Percentiles rank a stretch among this genome's conserved stretches.
phyloP scores from a whole-genome alignment of 2,113 vertebrate genomes.

The Montifringilla adamsi region DNA sequence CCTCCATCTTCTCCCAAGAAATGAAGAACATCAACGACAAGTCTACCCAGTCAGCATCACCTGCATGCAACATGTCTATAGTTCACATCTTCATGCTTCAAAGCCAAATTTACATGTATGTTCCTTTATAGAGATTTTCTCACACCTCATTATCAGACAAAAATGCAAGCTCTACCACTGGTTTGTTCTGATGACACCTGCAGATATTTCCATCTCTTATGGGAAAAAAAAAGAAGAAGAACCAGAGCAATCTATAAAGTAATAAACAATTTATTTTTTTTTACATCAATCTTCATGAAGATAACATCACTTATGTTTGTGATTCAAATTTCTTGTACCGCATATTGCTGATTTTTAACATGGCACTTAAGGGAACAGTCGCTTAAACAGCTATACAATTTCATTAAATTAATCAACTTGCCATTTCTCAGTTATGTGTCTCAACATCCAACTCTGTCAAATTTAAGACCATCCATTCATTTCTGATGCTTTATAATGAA shows the following conservation, averaged over 20 bases:
- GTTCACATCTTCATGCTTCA: neutral
- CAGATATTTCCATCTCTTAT: neutral
- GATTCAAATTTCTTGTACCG: neutral
- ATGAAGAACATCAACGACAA: neutral
- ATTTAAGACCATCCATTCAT: neutral
- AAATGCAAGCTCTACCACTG: neutral
- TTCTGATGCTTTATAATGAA: neutral
- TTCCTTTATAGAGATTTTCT: neutral
- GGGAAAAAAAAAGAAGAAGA: neutral
- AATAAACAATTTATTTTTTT: constrained; percentile 66
- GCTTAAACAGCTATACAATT: neutral
- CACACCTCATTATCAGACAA: neutral
- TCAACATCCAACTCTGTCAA: neutral
- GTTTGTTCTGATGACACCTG: neutral
- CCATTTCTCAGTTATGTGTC: neutral
- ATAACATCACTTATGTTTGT: neutral
- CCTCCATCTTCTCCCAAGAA: neutral
- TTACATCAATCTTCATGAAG: constrained; percentile 22
- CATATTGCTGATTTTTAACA: neutral
- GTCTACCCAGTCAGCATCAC: neutral
- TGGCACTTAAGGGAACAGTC: constrained; percentile 23
- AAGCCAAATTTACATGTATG: neutral
- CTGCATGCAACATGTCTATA: neutral
- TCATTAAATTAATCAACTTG: neutral
- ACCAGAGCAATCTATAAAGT: neutral